Conservation (phyloP, 2,888 invertebrate genomes). For the Ferrisia virgata region DNA sequence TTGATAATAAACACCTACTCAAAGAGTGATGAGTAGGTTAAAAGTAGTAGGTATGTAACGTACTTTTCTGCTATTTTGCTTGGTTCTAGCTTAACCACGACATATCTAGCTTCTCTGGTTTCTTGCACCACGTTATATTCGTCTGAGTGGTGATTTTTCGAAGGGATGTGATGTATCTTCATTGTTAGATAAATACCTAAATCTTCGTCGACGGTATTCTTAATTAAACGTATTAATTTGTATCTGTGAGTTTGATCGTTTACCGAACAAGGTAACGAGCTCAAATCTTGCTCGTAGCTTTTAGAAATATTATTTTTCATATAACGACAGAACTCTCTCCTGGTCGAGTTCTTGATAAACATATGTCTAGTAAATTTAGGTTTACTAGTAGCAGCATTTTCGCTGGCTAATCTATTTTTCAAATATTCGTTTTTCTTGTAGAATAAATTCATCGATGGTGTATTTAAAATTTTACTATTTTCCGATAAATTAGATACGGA, state of each 20-base stretch:
- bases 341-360: slow-evolving; percentile 49
- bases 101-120: slow-evolving; percentile 62
- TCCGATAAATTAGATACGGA: neutral
- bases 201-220: slow-evolving; percentile 65
- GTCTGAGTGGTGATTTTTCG: neutral
- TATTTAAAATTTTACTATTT: slow-evolving; percentile 38
- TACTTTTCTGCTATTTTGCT: slow-evolving; percentile 59
- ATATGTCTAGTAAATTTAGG: slow-evolving; percentile 49
- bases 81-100: slow-evolving; percentile 56
- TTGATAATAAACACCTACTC: neutral
- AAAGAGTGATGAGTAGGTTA: too few species aligned
- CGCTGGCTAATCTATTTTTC: slow-evolving; percentile 32
- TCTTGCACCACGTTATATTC: slow-evolving; percentile 54
- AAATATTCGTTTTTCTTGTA: slow-evolving; percentile 48
- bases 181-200: slow-evolving; percentile 71
- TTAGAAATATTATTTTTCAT: slow-evolving; percentile 22
- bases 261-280: slow-evolving; percentile 18
- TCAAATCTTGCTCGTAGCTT: slow-evolving; percentile 29
- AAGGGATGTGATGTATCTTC: slow-evolving; percentile 59
- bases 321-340: slow-evolving; percentile 31
- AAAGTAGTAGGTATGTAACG: slow-evolving; percentile 45
- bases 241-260: slow-evolving; percentile 52
- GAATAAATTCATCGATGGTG: slow-evolving; percentile 48
- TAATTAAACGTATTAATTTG: slow-evolving; percentile 62
- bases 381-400: neutral